These are phyloP conservation scores for Manis crassicaudata DNA, from an alignment of 2,797 vertebrate genomes.

Conservation along the genomic window DNA sequence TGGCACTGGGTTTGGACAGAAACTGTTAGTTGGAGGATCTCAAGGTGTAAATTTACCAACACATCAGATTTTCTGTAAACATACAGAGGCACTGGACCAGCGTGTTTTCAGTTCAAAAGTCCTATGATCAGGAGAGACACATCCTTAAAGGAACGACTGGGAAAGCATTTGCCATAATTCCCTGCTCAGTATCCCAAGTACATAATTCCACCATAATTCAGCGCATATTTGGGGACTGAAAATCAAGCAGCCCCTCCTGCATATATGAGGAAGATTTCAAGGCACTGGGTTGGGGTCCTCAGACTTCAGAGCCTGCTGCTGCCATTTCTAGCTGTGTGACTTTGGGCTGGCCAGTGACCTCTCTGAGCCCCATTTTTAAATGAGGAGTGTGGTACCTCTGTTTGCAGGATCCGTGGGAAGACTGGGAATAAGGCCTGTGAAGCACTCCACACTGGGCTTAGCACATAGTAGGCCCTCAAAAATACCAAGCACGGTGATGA, in stretches of 20 bases:
- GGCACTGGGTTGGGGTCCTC: not conserved
- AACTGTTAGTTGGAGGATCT: not conserved
- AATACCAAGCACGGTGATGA: not conserved
- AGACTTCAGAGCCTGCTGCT: not conserved
- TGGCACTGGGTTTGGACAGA: not conserved
- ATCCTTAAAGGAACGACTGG: not conserved
- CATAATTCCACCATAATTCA: not conserved
- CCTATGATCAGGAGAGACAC: not conserved
- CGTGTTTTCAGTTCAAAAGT: not conserved
- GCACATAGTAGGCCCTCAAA: not conserved
- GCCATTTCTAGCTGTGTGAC: not conserved
- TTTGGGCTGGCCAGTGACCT: not conserved
- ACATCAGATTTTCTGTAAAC: not conserved
- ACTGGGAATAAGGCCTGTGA: not conserved
- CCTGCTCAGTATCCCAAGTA: not conserved
- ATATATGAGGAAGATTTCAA: too few relatives aligned
- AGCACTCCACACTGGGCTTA: not conserved
- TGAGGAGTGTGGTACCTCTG: too few relatives aligned
- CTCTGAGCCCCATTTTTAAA: not conserved
- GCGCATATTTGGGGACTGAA: not conserved
- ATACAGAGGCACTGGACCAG: not conserved
- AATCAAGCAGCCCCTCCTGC: not conserved
- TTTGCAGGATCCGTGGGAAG: not conserved
- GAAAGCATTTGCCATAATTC: constrained; percentile 18
- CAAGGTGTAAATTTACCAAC: not conserved